Base-by-base conservation (phyloP, 2,888 invertebrate genomes). In the Hylaea fasciaria region DNA sequence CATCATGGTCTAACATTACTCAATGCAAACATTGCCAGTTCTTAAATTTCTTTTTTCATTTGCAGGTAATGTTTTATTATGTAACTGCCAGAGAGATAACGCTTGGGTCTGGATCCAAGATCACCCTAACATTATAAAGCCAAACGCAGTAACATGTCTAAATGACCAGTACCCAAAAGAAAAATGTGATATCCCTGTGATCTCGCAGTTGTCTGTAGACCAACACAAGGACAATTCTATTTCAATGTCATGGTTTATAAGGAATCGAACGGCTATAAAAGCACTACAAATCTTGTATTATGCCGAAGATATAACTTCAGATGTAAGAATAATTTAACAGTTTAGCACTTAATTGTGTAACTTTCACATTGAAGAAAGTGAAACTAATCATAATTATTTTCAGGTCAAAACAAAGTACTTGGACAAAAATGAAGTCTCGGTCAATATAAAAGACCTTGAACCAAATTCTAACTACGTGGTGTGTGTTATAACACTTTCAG, bases 21-120 rank as follows among this genome's bases (percentile, higher is more conserved):
- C 3, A 37, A 37, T 37, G 5, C 3, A n/a, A 22, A 14, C 29
- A 28, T 0, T 45, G 32, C 2, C 8, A 10, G 52, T 44, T 46
- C 29, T 37, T 28, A 50, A 37, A 52, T 32, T 32, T 35, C 3
- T 13, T 12, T 8, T n/a, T 64, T 41, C 53, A 62, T 71, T 90
- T 88, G 46, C 94, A 97, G 97, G 96, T 81, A 98, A 98, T 89
- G 96, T 97, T 28, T 93, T 98, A 79, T 94, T 96, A 77, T 98
- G 98, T 89, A 96, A 95, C 80, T 98, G 98, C 86, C 96, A 97
- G 82, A 96, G 96, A 74, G 96, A 97, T 83, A 97, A 97, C 83
- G 94, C 97, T 39, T 97, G 98, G 97, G 96, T 97, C 81, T 98
- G 98, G 98, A 93, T 98, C 72, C 94, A 97, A 79, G 96, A 97